A percentile compares a stretch with the other conserved stretches of the same genome.
These are phyloP conservation scores for Drosophila ustulata DNA, from an alignment of 2,888 invertebrate genomes.

Conservation along the genomic window DNA sequence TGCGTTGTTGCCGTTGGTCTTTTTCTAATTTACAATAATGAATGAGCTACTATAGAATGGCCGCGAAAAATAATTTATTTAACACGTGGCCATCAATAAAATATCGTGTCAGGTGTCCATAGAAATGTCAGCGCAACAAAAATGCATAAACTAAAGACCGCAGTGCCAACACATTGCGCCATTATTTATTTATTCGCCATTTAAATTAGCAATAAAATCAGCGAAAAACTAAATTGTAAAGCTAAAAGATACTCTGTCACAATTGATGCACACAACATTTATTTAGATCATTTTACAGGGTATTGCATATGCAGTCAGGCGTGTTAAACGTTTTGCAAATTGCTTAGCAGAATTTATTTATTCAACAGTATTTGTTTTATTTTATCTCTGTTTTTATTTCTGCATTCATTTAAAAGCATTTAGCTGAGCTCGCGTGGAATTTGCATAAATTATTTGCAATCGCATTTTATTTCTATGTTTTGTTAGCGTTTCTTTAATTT, in stretches of 20 bases:
- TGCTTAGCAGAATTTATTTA: conserved; percentile 48
- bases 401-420: conserved; percentile 43
- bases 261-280: background rate
- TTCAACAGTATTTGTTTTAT: conserved; percentile 22
- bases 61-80: conserved; percentile 41
- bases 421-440: conserved; percentile 50
- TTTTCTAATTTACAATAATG: conserved; percentile 12
- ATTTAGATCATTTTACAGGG: background rate
- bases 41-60: conserved; percentile 15
- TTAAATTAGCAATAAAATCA: conserved; percentile 53
- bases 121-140: conserved; percentile 34
- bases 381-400: conserved; percentile 12
- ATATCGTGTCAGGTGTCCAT: conserved; percentile 27
- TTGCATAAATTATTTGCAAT: conserved; percentile 70
- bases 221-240: background rate
- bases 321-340: conserved; percentile 33
- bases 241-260: conserved; percentile 7
- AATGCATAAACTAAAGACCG: conserved; percentile 32
- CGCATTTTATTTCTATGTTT: conserved; percentile 13
- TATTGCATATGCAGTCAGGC: conserved; percentile 9
- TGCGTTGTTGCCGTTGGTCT: background rate
- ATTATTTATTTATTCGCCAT: conserved; percentile 70
- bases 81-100: conserved; percentile 10
- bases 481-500: conserved; percentile 47
- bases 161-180: conserved; percentile 51